Conservation (phyloP, 1,140 invertebrate species). For the Cryptotermes secundus region DNA sequence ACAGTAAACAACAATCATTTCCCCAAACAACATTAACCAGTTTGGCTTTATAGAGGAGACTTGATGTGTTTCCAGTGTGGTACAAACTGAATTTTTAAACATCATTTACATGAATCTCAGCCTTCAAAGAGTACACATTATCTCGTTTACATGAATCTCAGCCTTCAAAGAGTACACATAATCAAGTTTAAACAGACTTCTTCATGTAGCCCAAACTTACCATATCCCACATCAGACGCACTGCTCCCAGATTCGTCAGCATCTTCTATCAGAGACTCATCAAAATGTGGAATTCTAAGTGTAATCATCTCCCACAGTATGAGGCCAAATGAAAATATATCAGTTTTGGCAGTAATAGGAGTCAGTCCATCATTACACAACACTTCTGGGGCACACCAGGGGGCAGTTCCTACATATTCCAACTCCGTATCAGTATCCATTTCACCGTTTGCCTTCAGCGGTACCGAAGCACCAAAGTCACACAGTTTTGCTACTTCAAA, state of each 20-base stretch:
- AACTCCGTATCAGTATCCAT: slow-evolving; percentile 55
- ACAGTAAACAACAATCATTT: no score
- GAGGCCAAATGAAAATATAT: slow-evolving; percentile 78
- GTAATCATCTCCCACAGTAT: slow-evolving; percentile 81
- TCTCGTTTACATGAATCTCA: no score
- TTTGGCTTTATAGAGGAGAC: no score
- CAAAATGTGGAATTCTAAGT: slow-evolving; percentile 61
- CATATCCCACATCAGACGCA: background rate
- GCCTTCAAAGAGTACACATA: no score
- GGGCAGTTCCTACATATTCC: slow-evolving; percentile 65
- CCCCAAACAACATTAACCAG: no score
- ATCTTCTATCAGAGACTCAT: background rate
- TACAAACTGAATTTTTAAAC: no score
- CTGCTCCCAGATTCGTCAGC: background rate
- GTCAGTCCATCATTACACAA: slow-evolving; percentile 48
- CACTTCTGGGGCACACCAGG: slow-evolving; percentile 78
- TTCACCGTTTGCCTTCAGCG: slow-evolving; percentile 63
- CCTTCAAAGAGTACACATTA: no score
- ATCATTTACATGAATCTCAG: no score
- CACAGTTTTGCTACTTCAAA: slow-evolving; percentile 77
- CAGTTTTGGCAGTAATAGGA: slow-evolving; percentile 64
- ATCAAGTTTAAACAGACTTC: no score
- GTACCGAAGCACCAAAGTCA: slow-evolving; percentile 80
- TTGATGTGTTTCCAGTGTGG: no score
- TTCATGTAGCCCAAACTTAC: no score